Conservation (phyloP, 2,113 vertebrate genomes). For the Platichthys flesus region DNA sequence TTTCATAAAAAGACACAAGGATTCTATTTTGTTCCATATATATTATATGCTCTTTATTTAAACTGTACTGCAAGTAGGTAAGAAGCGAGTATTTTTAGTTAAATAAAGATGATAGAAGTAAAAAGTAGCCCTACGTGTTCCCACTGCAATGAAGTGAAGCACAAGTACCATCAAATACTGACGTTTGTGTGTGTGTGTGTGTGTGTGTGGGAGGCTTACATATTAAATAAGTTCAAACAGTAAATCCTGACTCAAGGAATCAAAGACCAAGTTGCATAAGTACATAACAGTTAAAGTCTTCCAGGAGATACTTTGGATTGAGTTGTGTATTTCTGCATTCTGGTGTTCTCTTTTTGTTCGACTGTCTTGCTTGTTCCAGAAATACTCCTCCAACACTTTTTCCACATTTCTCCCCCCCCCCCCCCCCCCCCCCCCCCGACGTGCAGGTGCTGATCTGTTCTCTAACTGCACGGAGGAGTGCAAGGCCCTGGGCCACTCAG, state of each 20-base stretch:
- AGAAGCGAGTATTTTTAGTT: neutral
- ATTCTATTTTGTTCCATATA: no score
- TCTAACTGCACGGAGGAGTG: conserved; percentile 99
- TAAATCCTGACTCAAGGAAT: conserved; percentile 21
- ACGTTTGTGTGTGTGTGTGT: neutral
- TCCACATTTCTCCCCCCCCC: neutral
- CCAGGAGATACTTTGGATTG: no score
- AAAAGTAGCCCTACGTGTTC: neutral
- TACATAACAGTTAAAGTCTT: neutral
- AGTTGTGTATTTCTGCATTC: neutral
- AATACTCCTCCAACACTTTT: neutral
- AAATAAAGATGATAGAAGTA: neutral
- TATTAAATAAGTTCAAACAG: conserved; percentile 1
- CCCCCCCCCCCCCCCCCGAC: neutral
- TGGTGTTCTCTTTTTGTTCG: no score
- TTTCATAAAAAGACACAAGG: neutral
- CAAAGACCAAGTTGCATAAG: conserved; percentile 21
- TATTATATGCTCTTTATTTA: neutral
- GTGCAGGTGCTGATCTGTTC: conserved; percentile 93
- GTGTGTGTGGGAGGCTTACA: conserved; percentile 23
- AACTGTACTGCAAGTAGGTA: no score
- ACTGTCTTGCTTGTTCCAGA: neutral
- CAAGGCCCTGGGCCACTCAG: conserved; percentile 98
- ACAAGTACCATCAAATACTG: neutral
- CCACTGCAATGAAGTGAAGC: neutral